Evolutionary conservation across 2,888 invertebrate genomes (phyloP).

Genomic region (Lasius platythorax): DNA sequence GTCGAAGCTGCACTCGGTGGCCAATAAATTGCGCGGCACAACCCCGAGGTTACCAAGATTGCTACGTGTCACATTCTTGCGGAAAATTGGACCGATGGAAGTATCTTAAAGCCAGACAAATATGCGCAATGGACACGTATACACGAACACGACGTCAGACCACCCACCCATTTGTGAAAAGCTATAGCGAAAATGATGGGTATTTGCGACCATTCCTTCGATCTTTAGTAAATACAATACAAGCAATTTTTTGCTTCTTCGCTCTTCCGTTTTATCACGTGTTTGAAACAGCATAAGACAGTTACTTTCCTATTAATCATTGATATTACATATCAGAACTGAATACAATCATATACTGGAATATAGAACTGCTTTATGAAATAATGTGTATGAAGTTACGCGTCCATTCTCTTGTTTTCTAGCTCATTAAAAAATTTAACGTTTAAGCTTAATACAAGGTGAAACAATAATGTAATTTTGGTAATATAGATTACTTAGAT

Average conservation of each 20-base stretch:
- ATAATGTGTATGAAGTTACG: not conserved
- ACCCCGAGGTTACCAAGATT: constrained; percentile 76
- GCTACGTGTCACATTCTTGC: constrained; percentile 78
- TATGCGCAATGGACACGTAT: constrained; percentile 71
- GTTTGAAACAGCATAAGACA: not conserved
- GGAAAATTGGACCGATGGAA: constrained; percentile 75
- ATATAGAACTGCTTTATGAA: not conserved
- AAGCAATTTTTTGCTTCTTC: not conserved
- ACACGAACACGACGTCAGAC: constrained; percentile 62
- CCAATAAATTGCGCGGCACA: constrained; percentile 74
- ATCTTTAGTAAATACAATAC: not conserved
- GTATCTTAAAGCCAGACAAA: constrained; percentile 74
- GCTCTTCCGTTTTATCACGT: not conserved
- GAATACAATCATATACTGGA: not conserved
- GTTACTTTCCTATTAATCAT: constrained; percentile 29
- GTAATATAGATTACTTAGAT: not conserved
- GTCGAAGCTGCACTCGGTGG: constrained; percentile 75
- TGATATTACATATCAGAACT: constrained; percentile 10
- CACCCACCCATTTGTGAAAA: constrained; percentile 64
- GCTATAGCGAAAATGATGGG: constrained; percentile 16
- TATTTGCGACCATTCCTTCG: not conserved
- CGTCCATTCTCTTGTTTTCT: not conserved
- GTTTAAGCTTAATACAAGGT: not conserved
- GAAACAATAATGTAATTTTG: not conserved
- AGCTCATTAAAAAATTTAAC: not conserved